Evolutionary conservation across 2,113 vertebrate genomes (phyloP).

Genomic region (Prochilodus magdalenae): DNA sequence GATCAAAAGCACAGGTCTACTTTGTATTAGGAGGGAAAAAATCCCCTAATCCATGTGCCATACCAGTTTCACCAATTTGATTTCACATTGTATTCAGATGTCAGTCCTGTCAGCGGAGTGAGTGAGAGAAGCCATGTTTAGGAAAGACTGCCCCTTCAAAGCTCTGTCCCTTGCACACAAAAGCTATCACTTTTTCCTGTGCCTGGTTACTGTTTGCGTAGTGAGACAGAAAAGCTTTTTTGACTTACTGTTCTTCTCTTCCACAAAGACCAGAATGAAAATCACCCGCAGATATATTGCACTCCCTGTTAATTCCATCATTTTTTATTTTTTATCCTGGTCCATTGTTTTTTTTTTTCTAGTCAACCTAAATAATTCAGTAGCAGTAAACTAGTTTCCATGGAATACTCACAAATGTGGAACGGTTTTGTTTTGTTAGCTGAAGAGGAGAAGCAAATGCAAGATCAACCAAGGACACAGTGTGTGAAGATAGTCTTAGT

Average conservation of each 20-base stretch:
- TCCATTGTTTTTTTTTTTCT: neutral
- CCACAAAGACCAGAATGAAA: neutral
- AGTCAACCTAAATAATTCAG: neutral
- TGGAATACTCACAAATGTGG: neutral
- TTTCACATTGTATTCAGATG: neutral
- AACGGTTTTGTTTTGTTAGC: neutral
- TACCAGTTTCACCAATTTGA: neutral
- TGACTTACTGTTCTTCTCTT: neutral
- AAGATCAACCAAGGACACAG: neutral
- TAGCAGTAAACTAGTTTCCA: neutral
- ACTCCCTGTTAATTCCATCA: neutral
- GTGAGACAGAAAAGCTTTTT: slow-evolving; percentile 12
- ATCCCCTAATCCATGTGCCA: neutral
- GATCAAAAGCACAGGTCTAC: neutral
- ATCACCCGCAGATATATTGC: neutral
- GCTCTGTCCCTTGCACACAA: slow-evolving; percentile 39
- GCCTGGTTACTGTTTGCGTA: slow-evolving; percentile 44
- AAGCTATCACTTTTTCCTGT: slow-evolving; percentile 22
- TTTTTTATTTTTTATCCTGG: neutral
- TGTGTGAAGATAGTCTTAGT: neutral
- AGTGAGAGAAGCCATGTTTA: slow-evolving; percentile 14
- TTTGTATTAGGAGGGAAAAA: neutral
- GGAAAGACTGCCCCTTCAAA: slow-evolving; percentile 25
- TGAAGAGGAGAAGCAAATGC: neutral
- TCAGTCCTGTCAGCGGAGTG: slow-evolving; percentile 6